A percentile compares a stretch with the other conserved stretches of the same genome.
These are phyloP conservation scores for Enteromius radiatus DNA, from an alignment of 2,797 vertebrate genomes.

Conservation along the genomic window DNA sequence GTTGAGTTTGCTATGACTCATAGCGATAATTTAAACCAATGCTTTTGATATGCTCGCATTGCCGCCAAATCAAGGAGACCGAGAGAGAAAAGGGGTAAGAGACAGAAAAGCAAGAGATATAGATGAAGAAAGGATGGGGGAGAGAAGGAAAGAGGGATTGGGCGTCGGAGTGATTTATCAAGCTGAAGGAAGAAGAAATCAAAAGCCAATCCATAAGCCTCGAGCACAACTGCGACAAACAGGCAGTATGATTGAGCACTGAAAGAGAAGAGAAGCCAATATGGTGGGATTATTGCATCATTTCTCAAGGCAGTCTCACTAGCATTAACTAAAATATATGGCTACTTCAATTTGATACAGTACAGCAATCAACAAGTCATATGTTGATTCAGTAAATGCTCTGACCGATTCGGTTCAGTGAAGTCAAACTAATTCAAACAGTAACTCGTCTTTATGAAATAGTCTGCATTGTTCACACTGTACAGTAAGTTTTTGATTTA, in stretches of 20 bases:
- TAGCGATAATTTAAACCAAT: slow-evolving; percentile 32
- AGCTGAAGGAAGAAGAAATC: slow-evolving; percentile 32
- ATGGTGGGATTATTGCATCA: slow-evolving; percentile 6
- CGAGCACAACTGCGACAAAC: slow-evolving; percentile 6
- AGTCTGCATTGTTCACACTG: too few species aligned
- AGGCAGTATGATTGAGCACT: neutral
- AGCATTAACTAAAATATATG: neutral
- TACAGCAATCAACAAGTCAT: neutral
- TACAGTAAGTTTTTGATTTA: neutral
- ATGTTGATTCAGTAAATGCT: neutral
- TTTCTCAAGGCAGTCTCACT: slow-evolving; percentile 1
- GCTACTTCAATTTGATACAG: neutral
- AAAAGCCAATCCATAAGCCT: slow-evolving; percentile 11
- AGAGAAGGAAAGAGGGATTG: slow-evolving; percentile 2
- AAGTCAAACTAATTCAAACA: neutral
- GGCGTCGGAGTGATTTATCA: neutral
- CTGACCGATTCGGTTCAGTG: neutral
- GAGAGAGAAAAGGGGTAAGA: neutral
- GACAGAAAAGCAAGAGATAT: neutral
- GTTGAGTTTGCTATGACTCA: slow-evolving; percentile 68
- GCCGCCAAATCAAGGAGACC: neutral
- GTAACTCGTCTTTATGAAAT: neutral
- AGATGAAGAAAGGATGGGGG: neutral
- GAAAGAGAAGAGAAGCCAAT: slow-evolving; percentile 17
- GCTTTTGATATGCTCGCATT: slow-evolving; percentile 52